Percentiles rank a stretch among this genome's conserved stretches.
Conservation (phyloP, 2,888 invertebrate species). For the Miltochrista miniata region DNA sequence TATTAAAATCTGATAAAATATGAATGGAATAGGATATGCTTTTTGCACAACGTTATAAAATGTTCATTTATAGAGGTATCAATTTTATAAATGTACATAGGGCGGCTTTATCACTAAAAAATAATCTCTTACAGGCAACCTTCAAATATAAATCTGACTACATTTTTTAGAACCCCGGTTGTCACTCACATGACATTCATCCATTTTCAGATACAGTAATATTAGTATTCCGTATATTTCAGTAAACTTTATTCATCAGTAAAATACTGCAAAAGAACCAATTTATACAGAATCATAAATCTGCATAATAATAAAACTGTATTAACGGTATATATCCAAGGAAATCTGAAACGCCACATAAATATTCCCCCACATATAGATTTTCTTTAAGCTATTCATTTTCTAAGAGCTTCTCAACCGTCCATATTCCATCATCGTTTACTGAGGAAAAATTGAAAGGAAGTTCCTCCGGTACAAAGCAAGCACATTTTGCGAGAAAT, state of each 20-base stretch:
- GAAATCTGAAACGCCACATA: background rate
- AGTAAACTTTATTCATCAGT: no score
- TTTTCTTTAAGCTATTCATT: conserved; percentile 7
- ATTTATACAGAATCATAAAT: background rate
- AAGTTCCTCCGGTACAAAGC: conserved; percentile 6
- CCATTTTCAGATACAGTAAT: no score
- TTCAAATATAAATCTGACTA: no score
- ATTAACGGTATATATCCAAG: background rate
- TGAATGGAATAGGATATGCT: no score
- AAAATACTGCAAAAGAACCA: background rate
- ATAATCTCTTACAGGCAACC: no score
- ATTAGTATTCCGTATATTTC: background rate
- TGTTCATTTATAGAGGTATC: no score
- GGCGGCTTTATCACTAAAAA: no score
- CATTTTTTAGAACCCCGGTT: no score
- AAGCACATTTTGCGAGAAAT: conserved; percentile 9
- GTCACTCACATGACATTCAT: no score
- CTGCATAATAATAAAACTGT: background rate
- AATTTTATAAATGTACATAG: no score
- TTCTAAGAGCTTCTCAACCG: conserved; percentile 6
- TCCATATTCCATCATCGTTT: conserved; percentile 11
- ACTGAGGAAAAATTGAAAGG: conserved; percentile 6
- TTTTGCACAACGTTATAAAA: no score
- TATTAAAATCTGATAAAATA: no score
- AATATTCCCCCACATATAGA: background rate